These are phyloP conservation scores for Cheiracanthium punctorium DNA, from an alignment of 2,888 invertebrate species.

Conservation along the genomic window DNA sequence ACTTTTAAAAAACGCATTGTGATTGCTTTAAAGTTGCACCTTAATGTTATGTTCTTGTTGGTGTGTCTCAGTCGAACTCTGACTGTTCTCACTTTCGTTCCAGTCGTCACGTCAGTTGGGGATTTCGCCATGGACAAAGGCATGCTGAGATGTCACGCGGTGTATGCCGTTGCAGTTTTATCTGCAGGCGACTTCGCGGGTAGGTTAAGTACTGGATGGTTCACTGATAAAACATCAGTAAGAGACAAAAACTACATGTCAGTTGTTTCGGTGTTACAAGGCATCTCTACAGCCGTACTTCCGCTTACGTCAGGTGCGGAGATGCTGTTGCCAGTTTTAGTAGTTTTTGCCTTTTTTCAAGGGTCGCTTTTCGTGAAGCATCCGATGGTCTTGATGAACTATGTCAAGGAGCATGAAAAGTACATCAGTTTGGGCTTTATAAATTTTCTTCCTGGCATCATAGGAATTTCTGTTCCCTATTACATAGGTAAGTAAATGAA, in stretches of 20 bases:
- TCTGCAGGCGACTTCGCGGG: conserved; percentile 55
- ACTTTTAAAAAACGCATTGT: too few relatives aligned
- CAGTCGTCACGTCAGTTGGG: conserved; percentile 44
- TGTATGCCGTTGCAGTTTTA: conserved; percentile 39
- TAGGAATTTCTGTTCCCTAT: conserved; percentile 34
- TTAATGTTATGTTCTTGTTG: conserved; percentile 40
- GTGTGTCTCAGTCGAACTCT: conserved; percentile 40
- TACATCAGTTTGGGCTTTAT: conserved; percentile 57
- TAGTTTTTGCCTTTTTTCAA: conserved; percentile 46
- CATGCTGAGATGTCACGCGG: conserved; percentile 18
- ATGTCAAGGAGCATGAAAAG: conserved; percentile 37
- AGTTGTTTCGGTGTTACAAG: conserved; percentile 6
- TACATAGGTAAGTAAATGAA: conserved; percentile 60
- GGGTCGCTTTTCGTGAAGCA: conserved; percentile 45
- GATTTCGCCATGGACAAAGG: conserved; percentile 58
- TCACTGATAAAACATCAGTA: conserved; percentile 34
- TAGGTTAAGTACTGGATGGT: conserved; percentile 53
- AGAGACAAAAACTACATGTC: conserved; percentile 34
- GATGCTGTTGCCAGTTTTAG: neutral
- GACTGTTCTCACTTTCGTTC: conserved; percentile 40
- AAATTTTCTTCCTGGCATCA: conserved; percentile 44
- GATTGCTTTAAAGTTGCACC: conserved; percentile 34
- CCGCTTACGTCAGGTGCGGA: conserved; percentile 9
- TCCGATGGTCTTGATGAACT: conserved; percentile 33
- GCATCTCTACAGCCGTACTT: conserved; percentile 18